These are phyloP conservation scores for Dione vanillae DNA, from an alignment of 2,888 invertebrate species.

Conservation along the genomic window DNA sequence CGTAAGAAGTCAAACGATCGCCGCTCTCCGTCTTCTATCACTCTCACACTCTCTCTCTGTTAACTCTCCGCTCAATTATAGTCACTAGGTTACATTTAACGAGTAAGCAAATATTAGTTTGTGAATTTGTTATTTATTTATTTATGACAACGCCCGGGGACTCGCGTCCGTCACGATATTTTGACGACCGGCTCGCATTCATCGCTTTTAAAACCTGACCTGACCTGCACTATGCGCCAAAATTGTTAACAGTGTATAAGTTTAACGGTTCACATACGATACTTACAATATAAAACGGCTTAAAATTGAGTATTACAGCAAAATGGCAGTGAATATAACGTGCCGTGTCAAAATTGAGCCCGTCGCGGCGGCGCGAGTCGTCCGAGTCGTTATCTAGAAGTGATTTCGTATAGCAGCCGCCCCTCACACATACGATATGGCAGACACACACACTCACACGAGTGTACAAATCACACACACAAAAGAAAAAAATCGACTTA, in stretches of 20 bases:
- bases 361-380: constrained; percentile 35
- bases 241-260: constrained; percentile 27
- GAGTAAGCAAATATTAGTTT: constrained; percentile 82
- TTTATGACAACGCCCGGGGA: constrained; percentile 54
- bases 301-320: constrained; percentile 44
- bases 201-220: constrained; percentile 18
- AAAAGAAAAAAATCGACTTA: background rate
- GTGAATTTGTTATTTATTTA: constrained; percentile 76
- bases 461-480: constrained; percentile 29
- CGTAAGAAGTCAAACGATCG: constrained; percentile 70
- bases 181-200: constrained; percentile 39
- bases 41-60: constrained; percentile 58
- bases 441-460: constrained; percentile 64
- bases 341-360: constrained; percentile 40
- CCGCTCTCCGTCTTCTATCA: constrained; percentile 61
- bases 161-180: constrained; percentile 33
- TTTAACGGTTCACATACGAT: constrained; percentile 14
- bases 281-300: constrained; percentile 27
- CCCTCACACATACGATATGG: constrained; percentile 82
- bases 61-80: constrained; percentile 78
- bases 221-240: constrained; percentile 11
- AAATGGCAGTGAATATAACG: constrained; percentile 43
- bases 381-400: background rate
- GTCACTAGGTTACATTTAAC: constrained; percentile 81
- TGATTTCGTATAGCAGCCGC: constrained; percentile 36